Base-by-base conservation (phyloP, 2,797 vertebrate genomes). In the Spatula clypeata region DNA sequence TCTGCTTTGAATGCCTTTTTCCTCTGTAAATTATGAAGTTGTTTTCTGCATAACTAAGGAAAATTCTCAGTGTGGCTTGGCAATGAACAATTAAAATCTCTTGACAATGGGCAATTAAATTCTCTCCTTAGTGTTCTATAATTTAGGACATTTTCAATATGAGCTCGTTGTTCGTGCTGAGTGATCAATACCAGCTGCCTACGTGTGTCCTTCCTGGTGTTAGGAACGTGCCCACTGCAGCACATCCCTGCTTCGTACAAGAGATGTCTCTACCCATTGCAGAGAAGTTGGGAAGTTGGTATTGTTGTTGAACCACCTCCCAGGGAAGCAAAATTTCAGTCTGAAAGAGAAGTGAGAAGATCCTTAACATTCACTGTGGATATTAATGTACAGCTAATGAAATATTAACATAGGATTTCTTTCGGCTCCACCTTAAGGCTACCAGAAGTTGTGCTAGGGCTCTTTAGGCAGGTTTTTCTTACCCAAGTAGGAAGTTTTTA, bases 41-140 rank as follows among this genome's bases (percentile, higher is more conserved):
- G 6, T 9, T 51, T 60, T 85, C 49, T 53, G 26, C 36, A 18
- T 17, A 71, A 71, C 53, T 49, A 57, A 69, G 57, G 38, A 57
- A 79, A 82, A 44, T 62, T 83, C 67, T 69, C 61, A 34, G 19
- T 5, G 8, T 72, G 82, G 31, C 45, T 82, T 67, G 65, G 75
- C 36, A 64, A 36, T 0, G 7, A 91, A 47, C 79, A 90, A 21
- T 60, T 44, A 62, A 81, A 93, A 72, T 73, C 58, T 84, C 79
- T 69, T 60, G 62, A 75, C 76, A 86, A 84, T n/a, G 51, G 54
- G 38, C 66, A 93, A 79, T 60, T 88, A 88, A 88, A 95, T 54
- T n/a, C 8, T 65, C 44, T 49, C 57, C 32, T 71, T 11, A 14
- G 21, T 26, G 17, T 32, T 80, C 32, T 27, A 21, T 16, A 58